phyloP scores from a whole-genome alignment of 2,888 invertebrate genomes.

The Acanthosepion esculentum region DNA sequence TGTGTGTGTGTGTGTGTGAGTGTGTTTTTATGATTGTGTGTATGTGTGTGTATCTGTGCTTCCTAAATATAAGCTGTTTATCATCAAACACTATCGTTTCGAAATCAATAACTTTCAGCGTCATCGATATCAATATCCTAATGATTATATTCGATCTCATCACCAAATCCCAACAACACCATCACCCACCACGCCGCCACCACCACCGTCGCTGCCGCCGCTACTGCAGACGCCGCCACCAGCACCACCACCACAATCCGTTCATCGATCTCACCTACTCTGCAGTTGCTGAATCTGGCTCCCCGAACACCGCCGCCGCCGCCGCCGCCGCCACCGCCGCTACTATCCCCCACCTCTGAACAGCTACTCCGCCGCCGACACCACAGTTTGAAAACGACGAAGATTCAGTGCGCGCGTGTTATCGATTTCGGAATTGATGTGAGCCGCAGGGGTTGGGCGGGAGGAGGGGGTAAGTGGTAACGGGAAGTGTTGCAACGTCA shows the following conservation, averaged over 20 bases:
- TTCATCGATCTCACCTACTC: not conserved
- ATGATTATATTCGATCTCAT: constrained; percentile 33
- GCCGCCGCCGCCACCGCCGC: not conserved
- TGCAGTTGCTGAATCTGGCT: not conserved
- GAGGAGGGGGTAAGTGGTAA: constrained; percentile 33
- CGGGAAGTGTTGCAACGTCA: constrained; percentile 33
- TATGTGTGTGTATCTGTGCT: not conserved
- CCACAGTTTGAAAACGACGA: not conserved
- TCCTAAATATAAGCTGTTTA: not conserved
- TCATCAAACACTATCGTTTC: not conserved
- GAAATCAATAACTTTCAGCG: not conserved
- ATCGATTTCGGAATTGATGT: not conserved
- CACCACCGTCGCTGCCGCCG: not conserved
- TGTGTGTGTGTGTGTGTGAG: not conserved
- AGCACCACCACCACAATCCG: not conserved
- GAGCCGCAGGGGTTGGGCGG: constrained; percentile 14
- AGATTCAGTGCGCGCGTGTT: not conserved
- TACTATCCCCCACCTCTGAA: too few relatives aligned
- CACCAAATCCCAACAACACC: not conserved
- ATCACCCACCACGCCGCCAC: not conserved
- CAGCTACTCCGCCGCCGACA: not conserved
- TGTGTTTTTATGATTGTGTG: not conserved
- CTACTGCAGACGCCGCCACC: not conserved
- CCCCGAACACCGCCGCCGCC: not conserved
- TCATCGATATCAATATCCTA: not conserved